A percentile compares a stretch with the other conserved stretches of the same genome.
Evolutionary conservation across 2,113 vertebrate species (phyloP).

Genomic region (Fregata magnificens): DNA sequence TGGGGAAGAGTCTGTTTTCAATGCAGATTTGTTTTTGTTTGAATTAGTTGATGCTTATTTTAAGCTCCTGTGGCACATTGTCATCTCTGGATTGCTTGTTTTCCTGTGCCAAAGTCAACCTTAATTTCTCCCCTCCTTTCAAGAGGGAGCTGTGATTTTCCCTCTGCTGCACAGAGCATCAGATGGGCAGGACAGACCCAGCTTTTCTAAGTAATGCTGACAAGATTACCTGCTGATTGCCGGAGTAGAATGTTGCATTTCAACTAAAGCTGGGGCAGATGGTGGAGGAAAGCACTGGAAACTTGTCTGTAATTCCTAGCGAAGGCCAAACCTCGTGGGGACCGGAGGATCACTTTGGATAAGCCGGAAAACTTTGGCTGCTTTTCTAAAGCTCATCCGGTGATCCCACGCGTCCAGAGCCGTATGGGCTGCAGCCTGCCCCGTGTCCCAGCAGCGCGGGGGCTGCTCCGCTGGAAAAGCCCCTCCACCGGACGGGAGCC

Average conservation of each 20-base stretch:
- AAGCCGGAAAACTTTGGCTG: background rate
- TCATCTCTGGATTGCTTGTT: constrained; percentile 46
- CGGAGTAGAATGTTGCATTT: background rate
- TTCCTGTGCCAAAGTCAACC: constrained; percentile 46
- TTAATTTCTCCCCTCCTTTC: constrained; percentile 46
- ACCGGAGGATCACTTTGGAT: background rate
- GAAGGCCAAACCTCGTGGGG: constrained; percentile 1
- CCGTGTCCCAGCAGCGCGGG: background rate
- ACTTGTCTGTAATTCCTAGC: background rate
- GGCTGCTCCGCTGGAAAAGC: background rate
- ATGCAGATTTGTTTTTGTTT: constrained; percentile 56
- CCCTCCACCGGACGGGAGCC: background rate
- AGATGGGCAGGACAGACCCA: constrained; percentile 32
- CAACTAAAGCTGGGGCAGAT: constrained; percentile 32
- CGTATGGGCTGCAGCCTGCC: background rate
- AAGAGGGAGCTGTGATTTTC: constrained; percentile 34
- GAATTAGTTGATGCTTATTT: constrained; percentile 63
- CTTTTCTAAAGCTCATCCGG: background rate
- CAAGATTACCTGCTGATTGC: background rate
- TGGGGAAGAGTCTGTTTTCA: constrained; percentile 37
- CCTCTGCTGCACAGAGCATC: constrained; percentile 29
- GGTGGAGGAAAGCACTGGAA: background rate
- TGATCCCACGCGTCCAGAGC: background rate
- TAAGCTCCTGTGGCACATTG: constrained; percentile 41
- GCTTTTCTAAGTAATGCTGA: background rate